Evolutionary conservation across 2,113 vertebrate genomes (phyloP), one percentile per base, ranked within the genome.

Genomic region (Hydrolagus affinis): DNA sequence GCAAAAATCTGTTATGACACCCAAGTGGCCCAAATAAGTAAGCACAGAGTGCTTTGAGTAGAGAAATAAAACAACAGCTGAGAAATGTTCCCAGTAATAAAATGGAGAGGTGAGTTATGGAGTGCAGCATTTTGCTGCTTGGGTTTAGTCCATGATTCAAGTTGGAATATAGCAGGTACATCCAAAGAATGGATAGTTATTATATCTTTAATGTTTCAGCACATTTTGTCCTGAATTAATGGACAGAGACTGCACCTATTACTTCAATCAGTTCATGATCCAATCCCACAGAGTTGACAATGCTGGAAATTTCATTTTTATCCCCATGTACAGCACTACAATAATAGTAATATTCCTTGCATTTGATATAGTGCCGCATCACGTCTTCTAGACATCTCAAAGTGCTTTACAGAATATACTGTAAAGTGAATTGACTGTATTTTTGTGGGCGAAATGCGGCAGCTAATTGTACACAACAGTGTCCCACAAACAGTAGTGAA

Each of bases 261-360:
- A 62, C 66, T 83, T 83, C 66, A 83, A 83, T 83, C 60, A 66
- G 60, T 19, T 30, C 77, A 19, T 23, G 77, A 10, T 83, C 60
- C 25, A 12, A 59, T 30, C 62, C 30, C 64, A 66, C 12, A 64
- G 17, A n/a, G 64, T 80, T 80, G 56, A 17, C 62, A 23, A 83
- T 30, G 25, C 28, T 83, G 77, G 77, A 66, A 66, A 23, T 64
- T 83, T 83, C 57, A 83, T 83, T 83, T n/a, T 30, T 62, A 19
- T 23, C 14, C 77, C 17, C 66, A 83, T 64, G n/a, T 66, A 83
- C 1, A 3, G 44, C 44, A 44, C 44, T n/a, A n/a, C n/a, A n/a
- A n/a, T n/a, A n/a, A n/a, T n/a, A n/a, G n/a, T n/a, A n/a, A n/a
- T n/a, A n/a, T n/a, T n/a, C n/a, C n/a, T n/a, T n/a, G n/a, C n/a